Evolutionary conservation across 2,888 invertebrate species (phyloP), one percentile per base, ranked within the genome.

Genomic region (Gymnoscelis rufifasciata): DNA sequence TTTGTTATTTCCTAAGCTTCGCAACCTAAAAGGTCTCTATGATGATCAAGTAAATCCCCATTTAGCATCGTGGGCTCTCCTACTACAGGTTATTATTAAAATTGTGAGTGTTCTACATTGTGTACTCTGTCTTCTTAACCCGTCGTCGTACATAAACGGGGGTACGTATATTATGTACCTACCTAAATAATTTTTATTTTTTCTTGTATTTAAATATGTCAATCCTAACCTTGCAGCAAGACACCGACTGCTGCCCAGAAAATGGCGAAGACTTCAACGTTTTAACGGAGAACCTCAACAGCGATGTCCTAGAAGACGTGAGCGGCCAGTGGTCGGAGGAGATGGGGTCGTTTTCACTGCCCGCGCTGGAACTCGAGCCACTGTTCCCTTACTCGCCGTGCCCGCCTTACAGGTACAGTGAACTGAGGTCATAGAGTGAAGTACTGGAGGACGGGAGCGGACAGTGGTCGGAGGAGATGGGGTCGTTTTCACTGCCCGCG

Each of bases 341-440:
- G 78, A 95, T 95, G 92, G 94, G 94, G 42, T 94, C 95, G 27
- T 96, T 95, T 83, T 93, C 95, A 0, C 79, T 96, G 61, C 94
- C 95, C 14, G 91, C 94, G 0, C 82, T 96, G 60, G 97, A 97
- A 71, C 89, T 97, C 71, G 97, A 97, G 69, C 95, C 96, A 47
- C 91, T 97, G 42, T 96, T 97, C 65, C 93, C 96, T 1, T 95
- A 96, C 78, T 94, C 95, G 38, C 95, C 96, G 0, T 94, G 94
- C 72, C 91, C 94, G 47, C 92, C 92, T 48, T 95, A 94, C 88
- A 94, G 93, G 93, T 93, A 64, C 91, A 19, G 19, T 33, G 15
- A 15, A 33, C 15, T 15, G 10, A 6, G n/a, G n/a, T 15, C 33
- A 5, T 19, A 33, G 3, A 29, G 29, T 65, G 83, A 80, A 52